Percentiles rank a stretch among this genome's conserved stretches.
Evolutionary conservation across 2,113 vertebrate genomes (phyloP).

Genomic region (Gyps fulvus): DNA sequence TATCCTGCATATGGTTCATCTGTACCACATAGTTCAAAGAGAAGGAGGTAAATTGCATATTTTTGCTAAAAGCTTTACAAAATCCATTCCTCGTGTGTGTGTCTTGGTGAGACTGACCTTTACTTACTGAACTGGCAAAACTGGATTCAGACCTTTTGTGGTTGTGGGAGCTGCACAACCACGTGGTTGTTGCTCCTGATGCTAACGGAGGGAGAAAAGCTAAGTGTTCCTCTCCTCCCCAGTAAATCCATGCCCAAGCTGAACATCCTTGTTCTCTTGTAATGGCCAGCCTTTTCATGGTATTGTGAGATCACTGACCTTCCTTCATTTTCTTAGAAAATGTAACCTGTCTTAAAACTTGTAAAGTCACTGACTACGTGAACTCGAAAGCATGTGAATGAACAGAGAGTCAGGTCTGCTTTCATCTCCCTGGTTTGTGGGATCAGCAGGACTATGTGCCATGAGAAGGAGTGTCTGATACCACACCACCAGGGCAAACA

Average conservation of each 20-base stretch:
- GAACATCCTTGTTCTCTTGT: not conserved
- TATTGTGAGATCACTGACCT: not conserved
- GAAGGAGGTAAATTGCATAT: constrained; percentile 85
- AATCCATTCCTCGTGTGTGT: accelerated
- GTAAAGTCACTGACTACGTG: not conserved
- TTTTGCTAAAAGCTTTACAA: not conserved
- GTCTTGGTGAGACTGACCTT: not conserved
- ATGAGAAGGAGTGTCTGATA: not conserved
- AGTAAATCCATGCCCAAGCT: not conserved
- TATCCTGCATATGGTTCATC: constrained; percentile 90
- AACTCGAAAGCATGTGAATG: not conserved
- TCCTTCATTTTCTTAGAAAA: not conserved
- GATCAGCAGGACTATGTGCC: not conserved
- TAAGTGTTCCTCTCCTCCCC: not conserved
- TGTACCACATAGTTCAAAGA: constrained; percentile 94
- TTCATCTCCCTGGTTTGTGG: not conserved
- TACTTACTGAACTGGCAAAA: not conserved
- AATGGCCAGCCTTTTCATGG: not conserved
- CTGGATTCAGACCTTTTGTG: not conserved
- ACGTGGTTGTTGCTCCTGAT: not conserved
- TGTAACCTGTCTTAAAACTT: not conserved
- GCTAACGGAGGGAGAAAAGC: not conserved
- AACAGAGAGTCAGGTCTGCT: not conserved
- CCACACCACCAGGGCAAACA: not conserved
- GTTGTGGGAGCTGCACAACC: not conserved